These are phyloP conservation scores for Aphaenogaster rudis DNA, from an alignment of 1,140 invertebrate genomes.

Conservation along the genomic window DNA sequence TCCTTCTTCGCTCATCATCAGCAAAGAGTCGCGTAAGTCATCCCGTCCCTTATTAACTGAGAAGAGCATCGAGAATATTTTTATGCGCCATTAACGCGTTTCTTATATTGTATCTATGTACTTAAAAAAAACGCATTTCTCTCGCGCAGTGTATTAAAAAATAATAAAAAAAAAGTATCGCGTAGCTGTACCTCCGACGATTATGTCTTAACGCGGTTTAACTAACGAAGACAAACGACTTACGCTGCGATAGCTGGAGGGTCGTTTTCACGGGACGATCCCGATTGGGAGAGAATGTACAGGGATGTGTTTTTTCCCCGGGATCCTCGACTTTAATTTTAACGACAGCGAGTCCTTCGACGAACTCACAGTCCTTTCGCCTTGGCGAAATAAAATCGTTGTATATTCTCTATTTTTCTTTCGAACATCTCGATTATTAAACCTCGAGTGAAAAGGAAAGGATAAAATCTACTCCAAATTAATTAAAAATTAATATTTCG, in stretches of 20 bases:
- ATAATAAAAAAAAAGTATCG: constrained; percentile 43
- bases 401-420: not conserved
- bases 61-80: constrained; percentile 62
- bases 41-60: constrained; percentile 63
- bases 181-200: constrained; percentile 57
- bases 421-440: constrained; percentile 5
- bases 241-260: constrained; percentile 42
- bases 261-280: constrained; percentile 60
- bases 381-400: not conserved
- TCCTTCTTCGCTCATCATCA: constrained; percentile 49
- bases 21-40: constrained; percentile 52
- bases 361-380: not conserved
- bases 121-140: constrained; percentile 61
- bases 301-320: constrained; percentile 33
- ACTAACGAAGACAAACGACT: constrained; percentile 50
- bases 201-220: constrained; percentile 54
- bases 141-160: constrained; percentile 58
- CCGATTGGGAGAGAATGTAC: constrained; percentile 17
- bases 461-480: not conserved
- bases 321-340: constrained; percentile 27
- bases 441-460: not conserved
- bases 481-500: not conserved
- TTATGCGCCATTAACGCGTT: constrained; percentile 59
- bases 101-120: constrained; percentile 63
- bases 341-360: not conserved